Base-by-base conservation (phyloP, 2,888 invertebrate species). In the Clistopyga incitator region DNA sequence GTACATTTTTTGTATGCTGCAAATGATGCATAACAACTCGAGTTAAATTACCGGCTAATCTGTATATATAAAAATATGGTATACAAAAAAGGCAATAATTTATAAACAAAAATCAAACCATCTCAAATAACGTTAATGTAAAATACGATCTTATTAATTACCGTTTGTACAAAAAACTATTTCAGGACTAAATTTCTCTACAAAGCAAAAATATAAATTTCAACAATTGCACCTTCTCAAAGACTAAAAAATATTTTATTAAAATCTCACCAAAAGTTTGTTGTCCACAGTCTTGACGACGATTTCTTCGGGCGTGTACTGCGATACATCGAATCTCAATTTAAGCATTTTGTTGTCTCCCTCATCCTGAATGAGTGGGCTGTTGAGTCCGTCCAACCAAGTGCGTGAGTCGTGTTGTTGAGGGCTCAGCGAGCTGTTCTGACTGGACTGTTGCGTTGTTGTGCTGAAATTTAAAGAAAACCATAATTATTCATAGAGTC, bases 221-320 rank as follows among this genome's bases (percentile, higher is more conserved):
- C 13, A 0, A 25, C 11, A 25, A 25, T 56, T 11, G 25, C 15
- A 25, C 11, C 11, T 10, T 8, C 54, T 15, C 15, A 47, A 34
- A 68, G 15, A 56, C 11, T 29, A 11, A 47, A 47, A 38, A 38
- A 59, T 34, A 42, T 61, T 25, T 38, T 10, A 20, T 34, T 34
- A 10, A 45, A 42, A 61, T 87, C 96, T 95, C 93, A 98, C 98
- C 96, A 98, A 95, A 92, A 99, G 95, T 95, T 98, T 98, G 94
- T 99, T 99, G 95, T 99, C 99, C 89, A 99, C 98, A 87, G 99
- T 99, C 95, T 99, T 99, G 87, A 99, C 99, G 92, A 98, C 98
- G 93, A 99, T 98, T 95, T 99, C 99, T 94, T 99, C 99, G 70
- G 97, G 97, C 78, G 97, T 97, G 94, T 99, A 99, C 94, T 99